Conservation (phyloP, 1,140 invertebrate genomes). For the Oncopeltus fasciatus region DNA sequence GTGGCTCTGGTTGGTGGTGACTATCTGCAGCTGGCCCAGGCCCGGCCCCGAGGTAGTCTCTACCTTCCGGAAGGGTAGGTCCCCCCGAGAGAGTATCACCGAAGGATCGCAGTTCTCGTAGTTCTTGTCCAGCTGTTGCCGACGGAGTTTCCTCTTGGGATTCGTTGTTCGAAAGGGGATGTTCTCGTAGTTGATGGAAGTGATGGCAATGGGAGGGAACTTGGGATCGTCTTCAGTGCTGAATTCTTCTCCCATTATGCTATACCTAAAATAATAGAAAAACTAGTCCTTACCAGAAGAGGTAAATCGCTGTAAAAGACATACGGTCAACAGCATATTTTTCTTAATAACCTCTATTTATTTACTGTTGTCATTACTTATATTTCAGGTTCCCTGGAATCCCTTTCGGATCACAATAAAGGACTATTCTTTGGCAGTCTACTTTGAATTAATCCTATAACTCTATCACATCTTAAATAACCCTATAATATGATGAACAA, state of each 20-base stretch:
- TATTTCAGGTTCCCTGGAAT: too few relatives aligned
- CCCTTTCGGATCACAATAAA: too few relatives aligned
- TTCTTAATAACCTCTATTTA: too few relatives aligned
- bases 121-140: slow-evolving; percentile 32
- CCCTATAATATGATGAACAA: too few relatives aligned
- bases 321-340: too few relatives aligned
- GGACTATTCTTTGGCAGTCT: too few relatives aligned
- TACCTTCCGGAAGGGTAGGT: slow-evolving; percentile 31
- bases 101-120: slow-evolving; percentile 45
- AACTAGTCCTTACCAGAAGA: too few relatives aligned
- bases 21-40: background rate
- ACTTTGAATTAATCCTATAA: too few relatives aligned
- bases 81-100: slow-evolving; percentile 30
- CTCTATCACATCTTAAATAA: too few relatives aligned
- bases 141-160: slow-evolving; percentile 49
- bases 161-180: slow-evolving; percentile 54
- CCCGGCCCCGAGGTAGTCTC: slow-evolving; percentile 3
- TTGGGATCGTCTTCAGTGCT: slow-evolving; percentile 37
- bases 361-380: too few relatives aligned
- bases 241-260: slow-evolving; percentile 31
- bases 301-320: too few relatives aligned
- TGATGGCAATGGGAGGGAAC: slow-evolving; percentile 52
- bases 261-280: slow-evolving; percentile 29
- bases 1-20: slow-evolving; percentile 17
- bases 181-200: slow-evolving; percentile 55